A percentile compares a stretch with the other conserved stretches of the same genome.
These are phyloP conservation scores for Tapirus indicus DNA, from an alignment of 2,797 vertebrate species.

Conservation along the genomic window DNA sequence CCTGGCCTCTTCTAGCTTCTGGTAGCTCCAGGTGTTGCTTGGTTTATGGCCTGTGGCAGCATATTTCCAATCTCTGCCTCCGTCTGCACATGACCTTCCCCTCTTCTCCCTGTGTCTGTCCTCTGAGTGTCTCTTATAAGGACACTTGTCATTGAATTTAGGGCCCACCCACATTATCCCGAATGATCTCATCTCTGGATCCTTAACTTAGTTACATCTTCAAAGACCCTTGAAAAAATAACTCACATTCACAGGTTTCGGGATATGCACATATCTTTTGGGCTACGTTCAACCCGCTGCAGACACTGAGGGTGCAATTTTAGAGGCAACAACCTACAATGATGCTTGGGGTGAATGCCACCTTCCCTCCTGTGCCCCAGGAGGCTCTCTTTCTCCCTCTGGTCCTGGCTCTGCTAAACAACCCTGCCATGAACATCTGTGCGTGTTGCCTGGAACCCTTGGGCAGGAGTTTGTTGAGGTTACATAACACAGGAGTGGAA, in stretches of 20 bases:
- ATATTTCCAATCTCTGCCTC: not conserved
- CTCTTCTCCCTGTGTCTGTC: not conserved
- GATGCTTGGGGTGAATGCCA: not conserved
- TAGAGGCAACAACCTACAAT: not conserved
- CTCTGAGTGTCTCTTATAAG: not conserved
- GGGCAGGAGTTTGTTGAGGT: not conserved
- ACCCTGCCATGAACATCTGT: not conserved
- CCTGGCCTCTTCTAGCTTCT: not conserved
- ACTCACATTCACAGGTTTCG: not conserved
- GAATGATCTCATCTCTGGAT: not conserved
- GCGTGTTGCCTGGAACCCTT: not conserved
- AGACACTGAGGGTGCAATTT: not conserved
- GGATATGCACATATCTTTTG: not conserved
- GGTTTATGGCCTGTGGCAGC: not conserved
- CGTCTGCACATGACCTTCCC: not conserved
- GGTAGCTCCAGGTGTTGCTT: not conserved
- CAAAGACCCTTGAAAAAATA: not conserved
- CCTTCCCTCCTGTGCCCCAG: not conserved
- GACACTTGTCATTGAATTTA: not conserved
- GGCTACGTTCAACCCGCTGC: not conserved
- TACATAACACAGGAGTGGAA: not conserved
- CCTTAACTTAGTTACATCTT: not conserved
- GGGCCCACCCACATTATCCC: not conserved
- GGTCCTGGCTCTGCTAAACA: not conserved
- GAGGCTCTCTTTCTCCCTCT: not conserved